These are phyloP conservation scores for Cladopsammia gracilis DNA, from an alignment of 64 coral and sea anemone species.

Conservation along the genomic window DNA sequence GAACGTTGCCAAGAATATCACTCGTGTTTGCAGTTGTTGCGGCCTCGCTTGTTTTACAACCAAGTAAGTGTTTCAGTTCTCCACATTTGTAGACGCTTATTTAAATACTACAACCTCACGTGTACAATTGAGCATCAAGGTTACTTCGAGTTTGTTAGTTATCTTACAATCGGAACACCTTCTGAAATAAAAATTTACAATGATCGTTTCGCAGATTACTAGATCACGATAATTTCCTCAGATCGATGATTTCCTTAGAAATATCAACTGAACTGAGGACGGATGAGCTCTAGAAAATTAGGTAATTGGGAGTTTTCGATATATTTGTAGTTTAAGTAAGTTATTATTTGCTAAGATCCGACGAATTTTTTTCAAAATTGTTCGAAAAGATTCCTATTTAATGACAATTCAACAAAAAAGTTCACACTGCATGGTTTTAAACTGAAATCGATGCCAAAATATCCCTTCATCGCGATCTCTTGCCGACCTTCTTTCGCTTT, in stretches of 20 bases:
- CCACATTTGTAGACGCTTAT: not conserved
- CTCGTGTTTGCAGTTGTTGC: not conserved
- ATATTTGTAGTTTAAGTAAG: not conserved
- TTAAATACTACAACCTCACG: not conserved
- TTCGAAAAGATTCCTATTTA: not conserved
- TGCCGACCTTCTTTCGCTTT: too few species aligned
- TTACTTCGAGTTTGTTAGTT: not conserved
- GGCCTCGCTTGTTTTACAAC: not conserved
- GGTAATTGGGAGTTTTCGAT: too few species aligned
- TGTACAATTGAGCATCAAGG: not conserved
- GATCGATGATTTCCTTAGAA: too few species aligned
- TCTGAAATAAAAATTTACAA: not conserved
- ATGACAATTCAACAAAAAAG: too few species aligned
- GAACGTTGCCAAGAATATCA: not conserved
- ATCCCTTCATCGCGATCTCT: not conserved
- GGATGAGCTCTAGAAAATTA: not conserved
- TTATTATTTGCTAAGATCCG: not conserved
- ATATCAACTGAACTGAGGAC: not conserved
- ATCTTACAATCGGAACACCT: not conserved
- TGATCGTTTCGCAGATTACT: not conserved
- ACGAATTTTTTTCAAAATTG: not conserved
- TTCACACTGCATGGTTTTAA: not conserved
- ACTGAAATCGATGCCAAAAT: not conserved
- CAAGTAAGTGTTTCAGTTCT: slow-evolving; percentile 5
- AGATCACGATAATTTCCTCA: too few species aligned